A percentile compares a stretch with the other conserved stretches of the same genome.
phyloP scores from a whole-genome alignment of 1,140 invertebrate species.

The Colletes latitarsis region DNA sequence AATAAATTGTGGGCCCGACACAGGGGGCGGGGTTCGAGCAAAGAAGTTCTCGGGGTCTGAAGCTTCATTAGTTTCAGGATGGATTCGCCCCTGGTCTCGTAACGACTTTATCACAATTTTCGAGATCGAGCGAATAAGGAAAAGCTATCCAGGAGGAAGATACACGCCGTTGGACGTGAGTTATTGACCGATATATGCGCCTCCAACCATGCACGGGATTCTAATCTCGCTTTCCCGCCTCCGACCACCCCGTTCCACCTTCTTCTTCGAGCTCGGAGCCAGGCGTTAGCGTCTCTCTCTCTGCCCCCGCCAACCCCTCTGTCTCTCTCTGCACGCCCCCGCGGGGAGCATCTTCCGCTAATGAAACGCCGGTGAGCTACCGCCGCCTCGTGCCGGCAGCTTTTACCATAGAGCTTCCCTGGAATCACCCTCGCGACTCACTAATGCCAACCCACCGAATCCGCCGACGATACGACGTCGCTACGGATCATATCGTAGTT shows the following conservation, averaged over 20 bases:
- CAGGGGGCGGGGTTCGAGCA: too few species aligned
- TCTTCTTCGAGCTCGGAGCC: conserved; percentile 66
- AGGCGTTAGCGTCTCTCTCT: conserved; percentile 32
- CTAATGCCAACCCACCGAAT: conserved; percentile 59
- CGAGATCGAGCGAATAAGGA: conserved; percentile 38
- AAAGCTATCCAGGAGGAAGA: conserved; percentile 49
- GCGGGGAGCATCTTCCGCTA: conserved; percentile 80
- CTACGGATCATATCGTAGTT: conserved; percentile 60
- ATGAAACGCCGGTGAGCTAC: conserved; percentile 81
- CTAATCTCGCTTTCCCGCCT: conserved; percentile 77
- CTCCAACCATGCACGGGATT: conserved; percentile 75
- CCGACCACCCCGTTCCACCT: conserved; percentile 61
- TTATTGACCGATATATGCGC: conserved; percentile 71
- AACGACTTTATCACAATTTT: conserved; percentile 44
- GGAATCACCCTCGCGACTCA: conserved; percentile 74
- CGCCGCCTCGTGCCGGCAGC: conserved; percentile 77
- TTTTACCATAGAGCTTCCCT: conserved; percentile 60
- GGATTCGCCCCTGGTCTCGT: background rate
- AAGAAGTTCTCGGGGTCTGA: too few species aligned
- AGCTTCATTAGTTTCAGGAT: too few species aligned
- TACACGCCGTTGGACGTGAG: conserved; percentile 57
- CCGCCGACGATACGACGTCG: conserved; percentile 24
- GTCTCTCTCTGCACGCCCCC: conserved; percentile 63
- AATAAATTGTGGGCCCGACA: too few species aligned
- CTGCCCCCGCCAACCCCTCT: conserved; percentile 18